Evolutionary conservation across 2,888 invertebrate genomes (phyloP), one percentile per base, ranked within the genome.

Genomic region (Alviniconcha strummeri): DNA sequence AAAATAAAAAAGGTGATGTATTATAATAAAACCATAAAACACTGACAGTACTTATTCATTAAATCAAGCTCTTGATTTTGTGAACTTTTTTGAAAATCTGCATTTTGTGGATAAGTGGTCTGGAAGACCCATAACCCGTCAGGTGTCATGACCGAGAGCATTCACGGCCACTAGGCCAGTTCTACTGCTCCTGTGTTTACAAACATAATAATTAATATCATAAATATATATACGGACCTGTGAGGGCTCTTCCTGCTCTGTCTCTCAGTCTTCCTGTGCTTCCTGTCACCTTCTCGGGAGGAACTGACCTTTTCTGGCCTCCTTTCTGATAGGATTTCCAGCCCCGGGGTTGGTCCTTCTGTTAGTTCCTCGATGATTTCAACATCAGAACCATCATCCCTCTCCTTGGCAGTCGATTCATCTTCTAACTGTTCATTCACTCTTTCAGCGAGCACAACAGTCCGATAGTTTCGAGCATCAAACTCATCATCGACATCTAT

Each of bases 401-500:
- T 74, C 69, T 80, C 82, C 56, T 15, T 56, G 3, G 15, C 60
- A 9, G 54, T 11, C 55, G 75, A 76, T 3, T 54, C 57, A 8
- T 57, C 71, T 6, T 69, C 72, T 55, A 52, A 54, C 36, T 75
- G 55, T 15, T 69, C 79, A 54, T 60, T 75, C n/a, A 57, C 81
- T 67, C 55, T 75, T 7, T 81, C 81, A 52, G 71, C 52, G n/a
- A 71, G 17, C 71, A 71, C 75, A n/a, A 57, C 67, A 56, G 82
- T 75, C 19, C 76, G 9, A 36, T 77, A 60, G 15, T 69, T 82
- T 13, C 69, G n/a, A 55, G 82, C 76, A 54, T 77, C 82, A 77
- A 82, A 82, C 36, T 82, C 89, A 82, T 87, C 88, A 56, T 84
- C 84, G 52, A 86, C 82, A n/a, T 85, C 87, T 81, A 80, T 80